Evolutionary conservation across 2,888 invertebrate species (phyloP).

Genomic region (Sinohyriopsis cumingii): DNA sequence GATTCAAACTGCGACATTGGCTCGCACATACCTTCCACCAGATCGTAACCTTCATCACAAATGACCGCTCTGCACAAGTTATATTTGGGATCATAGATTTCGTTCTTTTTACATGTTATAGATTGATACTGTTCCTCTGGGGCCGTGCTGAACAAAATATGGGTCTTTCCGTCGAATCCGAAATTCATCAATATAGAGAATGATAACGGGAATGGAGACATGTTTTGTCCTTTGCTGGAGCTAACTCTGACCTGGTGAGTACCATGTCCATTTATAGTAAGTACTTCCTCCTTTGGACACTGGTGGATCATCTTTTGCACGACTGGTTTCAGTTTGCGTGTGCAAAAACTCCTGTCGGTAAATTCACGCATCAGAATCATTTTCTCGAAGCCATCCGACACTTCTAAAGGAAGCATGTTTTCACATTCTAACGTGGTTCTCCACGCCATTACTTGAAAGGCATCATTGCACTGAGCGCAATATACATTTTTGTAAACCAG

Average conservation of each 20-base stretch:
- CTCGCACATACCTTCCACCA: conserved; percentile 37
- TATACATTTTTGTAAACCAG: conserved; percentile 56
- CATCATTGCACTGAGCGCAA: conserved; percentile 55
- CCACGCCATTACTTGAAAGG: conserved; percentile 38
- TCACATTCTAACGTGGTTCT: conserved; percentile 42
- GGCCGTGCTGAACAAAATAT: conserved; percentile 54
- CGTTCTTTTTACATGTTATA: conserved; percentile 31
- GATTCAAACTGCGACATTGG: conserved; percentile 11
- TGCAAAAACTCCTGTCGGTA: conserved; percentile 20
- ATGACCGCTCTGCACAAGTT: conserved; percentile 43
- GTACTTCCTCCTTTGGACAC: conserved; percentile 21
- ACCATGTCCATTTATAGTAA: conserved; percentile 4
- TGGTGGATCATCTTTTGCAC: conserved; percentile 26
- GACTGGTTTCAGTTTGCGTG: conserved; percentile 22
- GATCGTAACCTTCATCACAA: conserved; percentile 38
- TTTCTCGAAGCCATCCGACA: conserved; percentile 29
- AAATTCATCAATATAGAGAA: conserved; percentile 64
- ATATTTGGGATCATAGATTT: conserved; percentile 43
- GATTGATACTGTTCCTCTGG: conserved; percentile 12
- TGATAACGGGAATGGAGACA: conserved; percentile 47
- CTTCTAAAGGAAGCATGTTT: conserved; percentile 26
- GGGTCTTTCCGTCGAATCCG: conserved; percentile 62
- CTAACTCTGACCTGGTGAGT: conserved; percentile 21
- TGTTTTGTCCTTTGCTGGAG: conserved; percentile 13
- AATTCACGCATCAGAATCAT: conserved; percentile 29